These are phyloP conservation scores for Trogon melanurus DNA, from an alignment of 2,113 vertebrate genomes.

Conservation along the genomic window DNA sequence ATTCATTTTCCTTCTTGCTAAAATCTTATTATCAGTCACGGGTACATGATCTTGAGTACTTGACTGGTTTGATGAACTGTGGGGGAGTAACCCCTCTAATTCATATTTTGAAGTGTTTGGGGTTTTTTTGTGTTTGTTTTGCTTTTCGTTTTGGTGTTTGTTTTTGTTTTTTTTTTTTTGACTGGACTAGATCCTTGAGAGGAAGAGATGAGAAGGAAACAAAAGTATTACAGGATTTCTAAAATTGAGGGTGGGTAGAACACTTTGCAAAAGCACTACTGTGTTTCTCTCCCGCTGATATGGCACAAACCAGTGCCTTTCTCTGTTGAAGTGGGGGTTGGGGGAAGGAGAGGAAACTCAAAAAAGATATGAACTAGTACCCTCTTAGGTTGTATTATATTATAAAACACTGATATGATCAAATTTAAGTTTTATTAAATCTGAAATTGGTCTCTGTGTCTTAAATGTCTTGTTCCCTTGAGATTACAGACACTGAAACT, in stretches of 20 bases:
- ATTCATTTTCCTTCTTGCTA: conserved; percentile 7
- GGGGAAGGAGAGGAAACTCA: background rate
- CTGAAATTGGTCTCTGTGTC: background rate
- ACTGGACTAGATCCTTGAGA: background rate
- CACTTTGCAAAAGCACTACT: background rate
- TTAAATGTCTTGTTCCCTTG: background rate
- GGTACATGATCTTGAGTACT: background rate
- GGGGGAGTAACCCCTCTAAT: background rate
- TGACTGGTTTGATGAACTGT: background rate
- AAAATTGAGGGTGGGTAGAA: background rate
- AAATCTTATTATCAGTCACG: conserved; percentile 6
- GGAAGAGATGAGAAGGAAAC: background rate
- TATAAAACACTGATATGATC: background rate
- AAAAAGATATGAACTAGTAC: background rate
- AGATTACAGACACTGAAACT: background rate
- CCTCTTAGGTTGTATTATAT: background rate
- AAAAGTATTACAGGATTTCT: background rate
- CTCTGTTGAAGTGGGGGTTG: background rate
- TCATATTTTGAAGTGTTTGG: background rate
- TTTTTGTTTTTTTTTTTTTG: background rate
- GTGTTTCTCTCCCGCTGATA: background rate
- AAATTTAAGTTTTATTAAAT: background rate
- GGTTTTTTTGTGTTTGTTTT: background rate
- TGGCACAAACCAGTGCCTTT: background rate
- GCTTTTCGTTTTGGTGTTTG: too few relatives aligned